A percentile compares a stretch with the other conserved stretches of the same genome.
Conservation (phyloP, 1,140 invertebrate genomes). For the Drosophila tristis region DNA sequence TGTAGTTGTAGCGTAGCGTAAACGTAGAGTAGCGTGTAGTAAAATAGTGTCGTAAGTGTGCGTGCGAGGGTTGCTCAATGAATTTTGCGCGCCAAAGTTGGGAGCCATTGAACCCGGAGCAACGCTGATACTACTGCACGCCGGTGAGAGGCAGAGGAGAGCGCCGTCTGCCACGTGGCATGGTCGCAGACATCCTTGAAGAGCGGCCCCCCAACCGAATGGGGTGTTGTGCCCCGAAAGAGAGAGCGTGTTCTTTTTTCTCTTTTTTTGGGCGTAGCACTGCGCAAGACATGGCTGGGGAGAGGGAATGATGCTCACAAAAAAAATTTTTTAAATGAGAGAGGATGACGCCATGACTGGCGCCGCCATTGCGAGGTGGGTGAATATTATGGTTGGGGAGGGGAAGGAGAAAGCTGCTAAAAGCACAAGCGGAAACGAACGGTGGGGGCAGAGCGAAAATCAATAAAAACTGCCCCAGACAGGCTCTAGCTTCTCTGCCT, state of each 20-base stretch:
- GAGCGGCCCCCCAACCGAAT: conserved; percentile 11
- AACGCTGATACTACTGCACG: background rate
- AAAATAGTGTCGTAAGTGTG: conserved; percentile 41
- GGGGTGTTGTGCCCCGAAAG: conserved; percentile 52
- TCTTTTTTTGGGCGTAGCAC: conserved; percentile 66
- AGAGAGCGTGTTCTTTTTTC: conserved; percentile 1
- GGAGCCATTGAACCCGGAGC: conserved; percentile 55
- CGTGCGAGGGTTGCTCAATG: conserved; percentile 48
- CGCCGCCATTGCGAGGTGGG: conserved; percentile 12
- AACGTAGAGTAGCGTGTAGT: conserved; percentile 21
- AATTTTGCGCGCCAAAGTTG: conserved; percentile 52
- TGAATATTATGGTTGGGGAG: conserved; percentile 9
- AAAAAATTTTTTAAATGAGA: conserved; percentile 8
- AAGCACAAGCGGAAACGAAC: conserved; percentile 3
- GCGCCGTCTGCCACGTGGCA: conserved; percentile 62
- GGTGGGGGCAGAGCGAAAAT: conserved; percentile 16
- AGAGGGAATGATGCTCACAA: conserved; percentile 31
- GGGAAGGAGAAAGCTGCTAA: conserved; percentile 44
- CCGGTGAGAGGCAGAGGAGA: background rate
- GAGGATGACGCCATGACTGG: conserved; percentile 70
- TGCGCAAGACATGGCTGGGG: conserved; percentile 47
- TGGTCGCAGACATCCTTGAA: conserved; percentile 74
- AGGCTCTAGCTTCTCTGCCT: conserved; percentile 26
- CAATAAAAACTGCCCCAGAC: conserved; percentile 44
- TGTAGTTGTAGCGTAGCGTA: conserved; percentile 36